Percentiles rank a stretch among this genome's conserved stretches.
These are phyloP conservation scores for Mellivora capensis DNA, from an alignment of 2,113 vertebrate genomes.

Conservation along the genomic window DNA sequence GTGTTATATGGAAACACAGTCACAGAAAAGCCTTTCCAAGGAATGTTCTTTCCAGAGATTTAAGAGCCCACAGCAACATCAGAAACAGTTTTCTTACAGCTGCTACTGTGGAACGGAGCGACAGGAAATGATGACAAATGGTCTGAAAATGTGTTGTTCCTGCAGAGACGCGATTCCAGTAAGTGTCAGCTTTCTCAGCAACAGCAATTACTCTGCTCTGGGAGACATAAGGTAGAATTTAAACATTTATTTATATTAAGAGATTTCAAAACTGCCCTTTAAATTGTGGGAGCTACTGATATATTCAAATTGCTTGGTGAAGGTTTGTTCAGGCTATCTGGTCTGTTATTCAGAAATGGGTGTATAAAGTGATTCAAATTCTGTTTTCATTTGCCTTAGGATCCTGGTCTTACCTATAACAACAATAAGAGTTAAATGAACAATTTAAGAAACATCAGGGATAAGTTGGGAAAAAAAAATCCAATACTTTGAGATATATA, in stretches of 20 bases:
- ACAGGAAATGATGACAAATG: background rate
- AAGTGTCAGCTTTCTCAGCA: background rate
- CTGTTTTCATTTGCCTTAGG: background rate
- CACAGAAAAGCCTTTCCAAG: background rate
- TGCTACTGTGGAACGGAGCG: background rate
- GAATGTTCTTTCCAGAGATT: background rate
- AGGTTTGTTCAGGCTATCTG: background rate
- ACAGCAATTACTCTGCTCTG: background rate
- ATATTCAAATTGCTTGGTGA: background rate
- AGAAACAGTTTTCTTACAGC: background rate
- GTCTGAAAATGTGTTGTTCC: background rate
- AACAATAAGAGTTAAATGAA: background rate
- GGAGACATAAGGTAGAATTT: background rate
- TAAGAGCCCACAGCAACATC: background rate
- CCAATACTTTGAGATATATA: background rate
- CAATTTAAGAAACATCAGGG: background rate
- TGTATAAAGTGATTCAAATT: background rate
- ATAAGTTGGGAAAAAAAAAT: background rate
- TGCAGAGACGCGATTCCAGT: background rate
- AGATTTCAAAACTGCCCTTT: background rate
- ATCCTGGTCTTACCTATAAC: background rate
- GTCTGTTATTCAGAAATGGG: background rate
- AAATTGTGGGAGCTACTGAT: background rate
- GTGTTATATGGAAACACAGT: background rate
- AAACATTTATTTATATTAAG: background rate